Evolutionary conservation across 2,888 invertebrate species (phyloP), one percentile per base, ranked within the genome.

Genomic region (Mesorhabditis spiculigera): DNA sequence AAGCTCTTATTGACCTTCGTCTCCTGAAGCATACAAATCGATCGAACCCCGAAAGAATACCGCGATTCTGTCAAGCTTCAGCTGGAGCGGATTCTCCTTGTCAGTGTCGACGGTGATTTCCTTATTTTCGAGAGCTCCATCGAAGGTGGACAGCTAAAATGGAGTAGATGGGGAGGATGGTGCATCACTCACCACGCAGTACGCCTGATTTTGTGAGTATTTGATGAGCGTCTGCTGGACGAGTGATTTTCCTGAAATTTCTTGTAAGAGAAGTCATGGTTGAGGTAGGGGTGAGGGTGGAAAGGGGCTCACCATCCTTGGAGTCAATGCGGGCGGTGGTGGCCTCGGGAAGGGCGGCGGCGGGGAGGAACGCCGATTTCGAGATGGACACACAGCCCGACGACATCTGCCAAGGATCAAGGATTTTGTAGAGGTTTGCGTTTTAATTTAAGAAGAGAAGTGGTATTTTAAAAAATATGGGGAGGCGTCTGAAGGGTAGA

Each of bases 171-270:
- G 64, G 28, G 10, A 28, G 42, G 28, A 41, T 41, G 8, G 42
- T 43, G 45, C 45, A 68, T 28, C 10, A 63, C 50, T 65, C 16
- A 81, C 63, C 5, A 80, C 75, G 61, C 78, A 80, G 71, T 84
- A 84, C n/a, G 82, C 84, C 65, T 82, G 81, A 5, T 76, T 80
- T 8, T 75, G 73, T 5, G 83, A 75, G 73, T 81, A 82, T 65
- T 80, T 80, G 69, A 84, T 73, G 65, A 84, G 74, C 28, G 81
- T 80, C 67, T 81, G 80, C 65, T 76, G 70, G 43, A 82, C 83
- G 66, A 78, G 74, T 5, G 75, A 69, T 69, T 76, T 77, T 45
- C 83, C 83, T 82, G 69, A 50, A 82, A 78, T 50, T n/a, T 28
- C 28, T 28, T 28, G 28, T 28, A 28, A 28, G 28, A 28, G 28